These are phyloP conservation scores for Campylomormyrus tamandua DNA, from an alignment of 2,113 vertebrate species.

Conservation along the genomic window DNA sequence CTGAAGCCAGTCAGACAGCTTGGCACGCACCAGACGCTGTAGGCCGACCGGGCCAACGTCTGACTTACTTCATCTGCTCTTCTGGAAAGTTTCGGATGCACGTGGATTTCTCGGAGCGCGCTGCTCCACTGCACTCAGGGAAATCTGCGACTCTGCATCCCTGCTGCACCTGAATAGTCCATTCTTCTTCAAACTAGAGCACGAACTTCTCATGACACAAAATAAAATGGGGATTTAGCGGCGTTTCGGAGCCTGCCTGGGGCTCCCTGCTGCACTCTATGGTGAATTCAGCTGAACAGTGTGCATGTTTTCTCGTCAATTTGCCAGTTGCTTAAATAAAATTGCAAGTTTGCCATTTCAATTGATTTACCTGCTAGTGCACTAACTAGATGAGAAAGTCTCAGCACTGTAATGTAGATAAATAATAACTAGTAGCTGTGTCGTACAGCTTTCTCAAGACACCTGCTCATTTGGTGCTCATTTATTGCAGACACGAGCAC, in stretches of 20 bases:
- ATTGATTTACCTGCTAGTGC: neutral
- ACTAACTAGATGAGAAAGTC: neutral
- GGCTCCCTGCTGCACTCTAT: neutral
- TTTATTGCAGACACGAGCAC: neutral
- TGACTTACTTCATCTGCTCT: slow-evolving; percentile 67
- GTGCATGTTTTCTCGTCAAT: neutral
- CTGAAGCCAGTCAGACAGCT: slow-evolving; percentile 69
- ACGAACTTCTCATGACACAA: neutral
- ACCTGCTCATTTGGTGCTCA: neutral
- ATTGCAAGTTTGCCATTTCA: neutral
- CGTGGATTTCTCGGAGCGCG: slow-evolving; percentile 31
- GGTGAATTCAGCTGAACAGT: neutral
- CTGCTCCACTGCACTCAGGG: slow-evolving; percentile 39
- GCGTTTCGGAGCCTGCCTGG: neutral
- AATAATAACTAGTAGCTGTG: neutral
- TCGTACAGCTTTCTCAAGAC: neutral
- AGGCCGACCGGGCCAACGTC: slow-evolving; percentile 59
- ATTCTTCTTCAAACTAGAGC: neutral
- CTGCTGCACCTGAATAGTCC: slow-evolving; percentile 28
- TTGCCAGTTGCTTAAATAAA: neutral
- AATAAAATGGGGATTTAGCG: neutral
- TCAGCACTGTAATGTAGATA: neutral
- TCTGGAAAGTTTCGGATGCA: slow-evolving; percentile 55
- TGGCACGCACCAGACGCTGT: slow-evolving; percentile 59
- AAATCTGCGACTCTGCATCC: slow-evolving; percentile 17